phyloP scores from a whole-genome alignment of 2,888 invertebrate species.

The Ptychoptera albimana region DNA sequence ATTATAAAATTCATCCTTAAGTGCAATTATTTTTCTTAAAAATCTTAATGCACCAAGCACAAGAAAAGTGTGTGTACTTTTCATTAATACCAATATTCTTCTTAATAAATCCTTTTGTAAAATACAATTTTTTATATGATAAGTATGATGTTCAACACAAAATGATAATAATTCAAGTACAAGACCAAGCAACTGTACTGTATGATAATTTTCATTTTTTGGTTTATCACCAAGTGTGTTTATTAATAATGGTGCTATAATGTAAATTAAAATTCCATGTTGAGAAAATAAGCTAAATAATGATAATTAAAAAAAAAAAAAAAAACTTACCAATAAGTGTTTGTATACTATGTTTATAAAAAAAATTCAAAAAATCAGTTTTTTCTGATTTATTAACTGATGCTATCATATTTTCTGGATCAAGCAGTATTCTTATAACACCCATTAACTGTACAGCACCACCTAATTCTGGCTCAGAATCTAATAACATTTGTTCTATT shows the following conservation, averaged over 20 bases:
- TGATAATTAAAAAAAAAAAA: neutral
- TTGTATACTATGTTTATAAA: slow-evolving; percentile 97
- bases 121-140: slow-evolving; percentile 96
- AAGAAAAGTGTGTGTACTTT: slow-evolving; percentile 92
- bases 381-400: slow-evolving; percentile 46
- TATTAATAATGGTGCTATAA: slow-evolving; percentile 74
- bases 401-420: slow-evolving; percentile 96
- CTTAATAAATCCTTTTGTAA: slow-evolving; percentile 91
- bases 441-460: slow-evolving; percentile 96
- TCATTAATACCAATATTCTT: slow-evolving; percentile 89
- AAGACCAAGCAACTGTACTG: slow-evolving; percentile 86
- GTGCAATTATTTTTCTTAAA: slow-evolving; percentile 89
- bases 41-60: slow-evolving; percentile 92
- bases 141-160: slow-evolving; percentile 98
- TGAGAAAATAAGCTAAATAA: neutral
- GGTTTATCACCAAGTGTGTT: slow-evolving; percentile 85
- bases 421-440: slow-evolving; percentile 78
- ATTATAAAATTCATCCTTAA: slow-evolving; percentile 98
- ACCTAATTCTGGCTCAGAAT: slow-evolving; percentile 92
- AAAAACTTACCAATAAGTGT: slow-evolving; percentile 65
- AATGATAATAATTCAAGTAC: slow-evolving; percentile 92
- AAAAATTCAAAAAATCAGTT: slow-evolving; percentile 94
- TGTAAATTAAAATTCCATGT: slow-evolving; percentile 2
- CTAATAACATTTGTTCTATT: slow-evolving; percentile 95
- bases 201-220: slow-evolving; percentile 87